Base-by-base conservation (phyloP, 2,797 vertebrate species). In the Saxicola maurus region DNA sequence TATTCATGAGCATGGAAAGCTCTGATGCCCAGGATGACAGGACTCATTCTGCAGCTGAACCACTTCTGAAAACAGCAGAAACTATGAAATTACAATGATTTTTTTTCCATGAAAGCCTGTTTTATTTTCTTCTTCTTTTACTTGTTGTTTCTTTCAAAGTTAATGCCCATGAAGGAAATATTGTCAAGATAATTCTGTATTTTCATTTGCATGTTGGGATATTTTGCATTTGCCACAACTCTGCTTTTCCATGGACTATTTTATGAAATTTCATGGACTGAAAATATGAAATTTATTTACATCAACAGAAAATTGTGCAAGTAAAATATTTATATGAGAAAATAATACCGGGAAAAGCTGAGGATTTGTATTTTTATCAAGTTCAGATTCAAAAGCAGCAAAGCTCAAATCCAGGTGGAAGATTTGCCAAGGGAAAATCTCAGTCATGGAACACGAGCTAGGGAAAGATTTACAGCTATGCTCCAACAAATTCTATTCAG, bases 11-110 rank as follows among this genome's bases (percentile, higher is more conserved):
- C 8, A 35, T 11, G 66, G 82, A 69, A 66, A 80, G 43, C 37
- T 72, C 59, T 57, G 73, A 60, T 74, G 64, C 27, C n/a, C 82
- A 69, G 67, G 55, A 18, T 21, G 24, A 56, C 37, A 68, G 43
- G 4, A 79, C 52, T 73, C 38, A 40, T 55, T 83, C 31, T 79
- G 87, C 65, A 93, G 68, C 85, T 89, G 64, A 89, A 83, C 14
- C 13, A 57, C 42, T 42, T 55, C 76, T 49, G 69, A 53, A 81
- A 10, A 76, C 37, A 87, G 23, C 6, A 68, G 28, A 43, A 35
- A 7, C n/a, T 53, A 13, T 52, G 64, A 75, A 82, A 75, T 40
- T 13, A 56, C 52, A 55, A 21, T 37, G 23, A 7, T 25, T 6
- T 40, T 31, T 9, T 49, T 17, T 7, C 21, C 51, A 60, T 16